phyloP scores from a whole-genome alignment of 2,888 invertebrate species.

The Drosophila bunnanda region DNA sequence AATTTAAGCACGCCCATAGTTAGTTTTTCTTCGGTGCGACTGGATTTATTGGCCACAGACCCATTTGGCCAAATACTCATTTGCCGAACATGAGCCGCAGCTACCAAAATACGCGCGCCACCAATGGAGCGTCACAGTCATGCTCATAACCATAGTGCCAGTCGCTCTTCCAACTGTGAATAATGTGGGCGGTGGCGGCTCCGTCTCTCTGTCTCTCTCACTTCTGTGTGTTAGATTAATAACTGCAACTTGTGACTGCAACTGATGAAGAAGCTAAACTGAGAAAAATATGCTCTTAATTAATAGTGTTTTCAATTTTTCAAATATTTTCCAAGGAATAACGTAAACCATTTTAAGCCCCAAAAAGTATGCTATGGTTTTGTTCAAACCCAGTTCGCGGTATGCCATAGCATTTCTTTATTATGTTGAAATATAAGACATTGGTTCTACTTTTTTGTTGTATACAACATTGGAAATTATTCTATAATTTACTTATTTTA shows the following conservation, averaged over 20 bases:
- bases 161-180: slow-evolving; percentile 30
- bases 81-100: slow-evolving; percentile 64
- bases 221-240: slow-evolving; percentile 61
- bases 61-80: slow-evolving; percentile 69
- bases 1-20: slow-evolving; percentile 78
- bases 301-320: too few relatives aligned
- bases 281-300: slow-evolving; percentile 19
- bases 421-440: neutral
- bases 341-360: neutral
- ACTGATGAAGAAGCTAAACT: slow-evolving; percentile 58
- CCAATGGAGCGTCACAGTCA: slow-evolving; percentile 46
- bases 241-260: slow-evolving; percentile 48
- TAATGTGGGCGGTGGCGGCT: slow-evolving; percentile 31
- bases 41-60: slow-evolving; percentile 71
- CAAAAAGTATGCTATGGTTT: neutral
- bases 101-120: slow-evolving; percentile 74
- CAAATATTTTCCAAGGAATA: too few relatives aligned
- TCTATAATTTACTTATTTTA: too few relatives aligned
- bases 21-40: slow-evolving; percentile 43
- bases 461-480: neutral
- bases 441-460: neutral
- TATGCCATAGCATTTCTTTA: neutral
- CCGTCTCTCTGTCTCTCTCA: neutral
- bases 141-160: slow-evolving; percentile 32
- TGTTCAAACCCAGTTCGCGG: neutral